Percentiles rank a stretch among this genome's conserved stretches.
phyloP scores from a whole-genome alignment of 2,797 vertebrate genomes.

The Apodemus agrarius region DNA sequence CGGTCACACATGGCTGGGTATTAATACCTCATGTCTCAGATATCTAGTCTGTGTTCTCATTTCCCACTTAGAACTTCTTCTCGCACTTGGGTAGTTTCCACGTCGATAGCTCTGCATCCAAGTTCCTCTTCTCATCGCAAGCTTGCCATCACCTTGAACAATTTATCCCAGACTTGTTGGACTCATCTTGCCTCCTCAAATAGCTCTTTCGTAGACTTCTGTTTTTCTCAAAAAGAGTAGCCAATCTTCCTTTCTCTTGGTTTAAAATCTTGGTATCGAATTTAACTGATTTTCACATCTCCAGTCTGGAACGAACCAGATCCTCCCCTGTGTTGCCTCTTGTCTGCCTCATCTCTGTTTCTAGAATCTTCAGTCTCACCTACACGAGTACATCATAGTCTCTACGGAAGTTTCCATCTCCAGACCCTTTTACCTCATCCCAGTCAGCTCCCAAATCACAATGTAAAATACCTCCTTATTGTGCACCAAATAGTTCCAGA shows the following conservation, averaged over 20 bases:
- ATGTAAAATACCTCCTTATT: background rate
- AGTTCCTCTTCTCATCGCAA: background rate
- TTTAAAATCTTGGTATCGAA: constrained; percentile 35
- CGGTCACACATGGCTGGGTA: background rate
- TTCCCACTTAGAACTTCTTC: background rate
- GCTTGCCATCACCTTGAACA: background rate
- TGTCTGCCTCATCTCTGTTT: background rate
- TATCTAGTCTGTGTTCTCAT: background rate
- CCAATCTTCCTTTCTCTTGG: background rate
- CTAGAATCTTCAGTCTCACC: background rate
- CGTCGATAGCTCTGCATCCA: background rate
- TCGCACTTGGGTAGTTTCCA: background rate
- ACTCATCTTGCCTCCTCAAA: background rate
- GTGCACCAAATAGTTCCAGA: constrained; percentile 8
- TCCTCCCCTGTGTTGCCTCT: background rate
- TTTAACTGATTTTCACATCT: background rate
- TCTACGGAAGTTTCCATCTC: background rate
- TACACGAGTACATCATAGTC: background rate
- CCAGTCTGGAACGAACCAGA: constrained; percentile 21
- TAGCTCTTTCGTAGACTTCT: background rate
- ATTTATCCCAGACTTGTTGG: background rate
- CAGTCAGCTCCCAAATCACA: background rate
- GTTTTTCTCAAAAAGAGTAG: constrained; percentile 30
- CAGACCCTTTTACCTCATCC: background rate
- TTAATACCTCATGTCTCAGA: background rate